Conservation (phyloP, 2,888 invertebrate species). For the Drosophila monieri region DNA sequence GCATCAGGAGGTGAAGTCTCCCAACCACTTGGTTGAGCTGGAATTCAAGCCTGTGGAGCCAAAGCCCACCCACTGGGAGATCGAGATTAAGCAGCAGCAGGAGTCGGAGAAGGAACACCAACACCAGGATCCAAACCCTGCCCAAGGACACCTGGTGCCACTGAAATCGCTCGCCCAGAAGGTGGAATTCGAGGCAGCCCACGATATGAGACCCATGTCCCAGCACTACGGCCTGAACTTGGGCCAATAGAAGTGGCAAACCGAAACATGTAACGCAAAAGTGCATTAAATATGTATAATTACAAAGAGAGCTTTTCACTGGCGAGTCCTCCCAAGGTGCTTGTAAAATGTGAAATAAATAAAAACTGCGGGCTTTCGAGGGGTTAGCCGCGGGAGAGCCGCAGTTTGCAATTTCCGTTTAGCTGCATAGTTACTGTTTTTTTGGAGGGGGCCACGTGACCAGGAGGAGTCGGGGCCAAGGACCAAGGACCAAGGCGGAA, state of each 20-base stretch:
- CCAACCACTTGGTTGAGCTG: constrained; percentile 8
- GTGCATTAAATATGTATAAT: constrained; percentile 44
- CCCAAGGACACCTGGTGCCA: constrained; percentile 1
- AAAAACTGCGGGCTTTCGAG: constrained; percentile 20
- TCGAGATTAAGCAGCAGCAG: constrained; percentile 7
- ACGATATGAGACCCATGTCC: not conserved
- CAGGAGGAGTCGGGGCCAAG: constrained; percentile 20
- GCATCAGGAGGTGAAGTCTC: not conserved
- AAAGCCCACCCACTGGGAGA: constrained; percentile 9
- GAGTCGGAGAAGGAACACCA: constrained; percentile 2
- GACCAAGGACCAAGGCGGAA: not conserved
- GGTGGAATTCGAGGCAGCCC: not conserved
- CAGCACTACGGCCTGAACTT: constrained; percentile 11
- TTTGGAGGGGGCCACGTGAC: constrained; percentile 25
- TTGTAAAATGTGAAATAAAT: constrained; percentile 39
- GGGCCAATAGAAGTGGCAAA: constrained; percentile 15
- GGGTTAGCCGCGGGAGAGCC: constrained; percentile 27
- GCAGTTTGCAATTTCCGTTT: constrained; percentile 73
- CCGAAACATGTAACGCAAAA: constrained; percentile 14
- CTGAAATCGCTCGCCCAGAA: not conserved
- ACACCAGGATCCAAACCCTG: not conserved
- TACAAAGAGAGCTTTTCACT: constrained; percentile 24
- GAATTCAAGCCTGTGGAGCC: constrained; percentile 13
- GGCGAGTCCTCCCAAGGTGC: constrained; percentile 31
- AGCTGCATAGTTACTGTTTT: constrained; percentile 31